phyloP scores from a whole-genome alignment of 2,797 vertebrate species.

The Pempheris klunzingeri region DNA sequence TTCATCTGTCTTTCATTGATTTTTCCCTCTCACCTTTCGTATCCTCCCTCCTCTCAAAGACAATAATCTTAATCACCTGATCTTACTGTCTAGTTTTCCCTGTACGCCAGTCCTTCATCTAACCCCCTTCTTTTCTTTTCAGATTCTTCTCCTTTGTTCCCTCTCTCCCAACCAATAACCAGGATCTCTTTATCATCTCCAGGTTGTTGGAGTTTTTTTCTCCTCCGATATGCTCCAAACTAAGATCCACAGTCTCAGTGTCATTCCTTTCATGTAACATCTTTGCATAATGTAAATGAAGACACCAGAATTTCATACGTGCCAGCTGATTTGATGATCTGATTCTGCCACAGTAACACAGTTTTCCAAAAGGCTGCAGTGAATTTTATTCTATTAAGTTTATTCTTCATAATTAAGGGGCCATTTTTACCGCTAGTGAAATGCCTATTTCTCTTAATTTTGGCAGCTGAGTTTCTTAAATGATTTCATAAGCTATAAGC shows the following conservation, averaged over 20 bases:
- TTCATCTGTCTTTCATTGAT: constrained; percentile 39
- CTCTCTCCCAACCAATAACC: constrained; percentile 36
- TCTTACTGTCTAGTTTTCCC: constrained; percentile 31
- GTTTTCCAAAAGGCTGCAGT: background rate
- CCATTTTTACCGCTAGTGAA: background rate
- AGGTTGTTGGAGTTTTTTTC: background rate
- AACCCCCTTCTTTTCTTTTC: background rate
- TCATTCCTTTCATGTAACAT: background rate
- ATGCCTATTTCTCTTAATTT: background rate
- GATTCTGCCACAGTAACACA: background rate
- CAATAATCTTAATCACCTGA: constrained; percentile 39
- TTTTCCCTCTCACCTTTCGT: constrained; percentile 44
- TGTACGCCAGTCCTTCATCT: constrained; percentile 13
- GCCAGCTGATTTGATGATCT: background rate
- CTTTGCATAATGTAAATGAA: background rate
- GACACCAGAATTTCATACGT: background rate
- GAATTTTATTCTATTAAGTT: too few relatives aligned
- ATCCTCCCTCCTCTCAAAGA: constrained; percentile 71
- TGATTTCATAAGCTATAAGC: background rate
- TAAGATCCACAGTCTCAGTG: background rate
- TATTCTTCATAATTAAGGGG: background rate
- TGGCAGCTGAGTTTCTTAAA: background rate
- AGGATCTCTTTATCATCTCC: constrained; percentile 50
- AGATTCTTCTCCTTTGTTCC: constrained; percentile 1
- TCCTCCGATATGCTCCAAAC: constrained; percentile 23